These are phyloP conservation scores for Cuniculus paca DNA, from an alignment of 2,797 vertebrate species.

Conservation along the genomic window DNA sequence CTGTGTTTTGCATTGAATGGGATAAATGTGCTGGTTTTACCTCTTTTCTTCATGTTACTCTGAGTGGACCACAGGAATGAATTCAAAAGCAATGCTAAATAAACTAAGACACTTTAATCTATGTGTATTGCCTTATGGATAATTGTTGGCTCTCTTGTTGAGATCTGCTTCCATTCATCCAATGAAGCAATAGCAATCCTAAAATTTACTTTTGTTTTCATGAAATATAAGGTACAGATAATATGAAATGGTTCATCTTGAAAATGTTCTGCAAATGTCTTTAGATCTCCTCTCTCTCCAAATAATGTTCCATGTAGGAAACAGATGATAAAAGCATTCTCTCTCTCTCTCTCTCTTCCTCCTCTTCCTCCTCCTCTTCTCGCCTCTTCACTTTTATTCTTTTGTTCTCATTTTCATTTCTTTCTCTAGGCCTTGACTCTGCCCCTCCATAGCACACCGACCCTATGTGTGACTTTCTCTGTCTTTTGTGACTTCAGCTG, in stretches of 20 bases:
- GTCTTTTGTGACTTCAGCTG: background rate
- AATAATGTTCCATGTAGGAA: background rate
- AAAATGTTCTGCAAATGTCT: background rate
- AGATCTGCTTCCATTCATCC: background rate
- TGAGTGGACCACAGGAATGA: background rate
- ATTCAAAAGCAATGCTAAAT: slow-evolving; percentile 8
- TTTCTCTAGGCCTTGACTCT: background rate
- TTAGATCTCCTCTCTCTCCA: background rate
- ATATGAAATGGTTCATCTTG: background rate
- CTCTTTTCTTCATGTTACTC: slow-evolving; percentile 1
- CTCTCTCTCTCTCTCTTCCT: too few species aligned
- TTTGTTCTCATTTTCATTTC: background rate
- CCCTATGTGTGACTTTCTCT: background rate
- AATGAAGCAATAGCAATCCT: background rate
- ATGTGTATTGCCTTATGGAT: background rate
- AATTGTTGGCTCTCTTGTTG: background rate
- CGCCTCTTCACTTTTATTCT: background rate
- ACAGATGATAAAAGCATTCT: background rate
- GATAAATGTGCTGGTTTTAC: background rate
- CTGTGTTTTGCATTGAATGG: background rate
- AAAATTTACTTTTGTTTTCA: slow-evolving; percentile 23
- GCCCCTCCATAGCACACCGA: background rate
- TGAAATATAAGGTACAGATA: background rate
- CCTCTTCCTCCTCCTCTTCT: background rate
- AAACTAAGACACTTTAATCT: slow-evolving; percentile 17